A percentile compares a stretch with the other conserved stretches of the same genome.
Evolutionary conservation across 2,888 invertebrate genomes (phyloP).

Genomic region (Lymantria monacha): DNA sequence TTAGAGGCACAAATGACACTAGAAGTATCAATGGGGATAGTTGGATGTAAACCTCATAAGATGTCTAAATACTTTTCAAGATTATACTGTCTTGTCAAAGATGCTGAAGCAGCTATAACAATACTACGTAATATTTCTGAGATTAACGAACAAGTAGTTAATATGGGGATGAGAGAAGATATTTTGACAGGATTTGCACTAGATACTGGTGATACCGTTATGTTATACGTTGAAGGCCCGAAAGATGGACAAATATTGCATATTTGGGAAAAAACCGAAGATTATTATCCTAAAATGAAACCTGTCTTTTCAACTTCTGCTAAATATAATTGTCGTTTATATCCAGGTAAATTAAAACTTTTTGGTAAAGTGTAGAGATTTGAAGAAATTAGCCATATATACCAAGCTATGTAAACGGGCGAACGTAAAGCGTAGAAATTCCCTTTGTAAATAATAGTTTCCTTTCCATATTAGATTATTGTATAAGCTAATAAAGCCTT

Average conservation of each 20-base stretch:
- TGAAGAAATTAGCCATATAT: neutral
- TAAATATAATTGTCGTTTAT: constrained; percentile 53
- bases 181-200: constrained; percentile 63
- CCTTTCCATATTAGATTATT: too few relatives aligned
- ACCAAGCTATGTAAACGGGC: neutral
- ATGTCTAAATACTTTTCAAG: constrained; percentile 48
- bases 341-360: constrained; percentile 51
- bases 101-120: constrained; percentile 36
- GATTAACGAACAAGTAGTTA: constrained; percentile 46
- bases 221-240: constrained; percentile 64
- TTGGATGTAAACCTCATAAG: constrained; percentile 56
- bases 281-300: constrained; percentile 49
- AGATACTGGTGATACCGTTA: constrained; percentile 53
- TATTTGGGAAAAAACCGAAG: constrained; percentile 59
- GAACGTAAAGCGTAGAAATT: too few relatives aligned
- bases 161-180: constrained; percentile 27
- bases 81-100: constrained; percentile 48
- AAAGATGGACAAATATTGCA: constrained; percentile 55
- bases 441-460: neutral
- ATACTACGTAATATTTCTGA: constrained; percentile 46
- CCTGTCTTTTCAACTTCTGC: constrained; percentile 57
- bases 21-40: constrained; percentile 60
- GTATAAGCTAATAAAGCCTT: too few relatives aligned
- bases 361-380: too few relatives aligned
- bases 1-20: constrained; percentile 66